Evolutionary conservation across 2,113 vertebrate genomes (phyloP), one percentile per base, ranked within the genome.

Genomic region (Elephas maximus): DNA sequence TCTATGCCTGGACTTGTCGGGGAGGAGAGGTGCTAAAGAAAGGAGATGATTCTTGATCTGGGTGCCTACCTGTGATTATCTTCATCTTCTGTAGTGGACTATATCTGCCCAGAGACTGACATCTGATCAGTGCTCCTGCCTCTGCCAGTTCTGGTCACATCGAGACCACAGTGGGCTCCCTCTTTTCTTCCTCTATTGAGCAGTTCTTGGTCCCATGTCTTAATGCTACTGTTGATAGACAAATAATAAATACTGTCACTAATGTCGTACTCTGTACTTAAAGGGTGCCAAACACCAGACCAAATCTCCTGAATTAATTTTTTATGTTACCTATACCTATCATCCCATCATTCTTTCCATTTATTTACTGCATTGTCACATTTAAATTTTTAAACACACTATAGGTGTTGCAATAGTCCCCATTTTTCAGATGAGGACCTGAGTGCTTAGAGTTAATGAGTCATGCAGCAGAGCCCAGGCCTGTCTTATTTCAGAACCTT

Each of bases 11-110:
- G 51, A 63, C 5, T 73, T 9, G 12, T 18, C 44, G 9, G 2
- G 4, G 6, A 21, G n/a, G 15, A 0, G 14, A 65, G 7, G 24
- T 21, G 28, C 67, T 53, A 17, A 24, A 76, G 57, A 23, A 23
- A 2, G 28, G 18, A 15, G 26, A 0, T 6, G 17, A n/a, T 26
- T 57, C 33, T 14, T 1, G 0, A 48, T 30, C 37, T 33, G 14
- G 1, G 6, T 33, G 3, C 63, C 65, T 26, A 6, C 1, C 51
- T 44, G n/a, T 5, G 37, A 57, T 6, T 2, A 4, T 21, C 30
- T 92, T 14, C 21, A 28, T 65, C 74, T 20, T 23, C 33, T 12
- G 12, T 2, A 0, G 18, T 14, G 21, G 18, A 10, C 6, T 14
- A 0, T 15, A 0, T 30, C 12, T 1, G 0, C 17, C 30, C 21